These are phyloP conservation scores for Eilema griseolum DNA, from an alignment of 2,888 invertebrate genomes.

Conservation along the genomic window DNA sequence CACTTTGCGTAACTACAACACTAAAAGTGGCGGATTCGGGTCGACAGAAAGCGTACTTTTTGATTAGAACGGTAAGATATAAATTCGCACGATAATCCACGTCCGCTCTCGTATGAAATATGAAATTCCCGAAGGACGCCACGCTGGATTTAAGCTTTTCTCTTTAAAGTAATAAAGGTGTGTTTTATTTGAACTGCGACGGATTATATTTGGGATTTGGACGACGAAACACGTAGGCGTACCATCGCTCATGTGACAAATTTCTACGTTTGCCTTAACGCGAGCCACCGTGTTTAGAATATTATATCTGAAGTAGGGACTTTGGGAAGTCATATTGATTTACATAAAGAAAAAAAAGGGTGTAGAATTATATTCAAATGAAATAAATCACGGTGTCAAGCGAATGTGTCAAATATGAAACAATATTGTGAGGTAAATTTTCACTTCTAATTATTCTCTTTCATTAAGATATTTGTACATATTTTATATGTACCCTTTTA, in stretches of 20 bases:
- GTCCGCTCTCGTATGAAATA: conserved; percentile 75
- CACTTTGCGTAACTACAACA: conserved; percentile 75
- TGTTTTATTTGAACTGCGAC: conserved; percentile 81
- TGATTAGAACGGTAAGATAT: conserved; percentile 80
- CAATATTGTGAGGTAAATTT: conserved; percentile 15
- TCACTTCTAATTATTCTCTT: conserved; percentile 8
- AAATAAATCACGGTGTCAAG: conserved; percentile 54
- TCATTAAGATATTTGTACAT: conserved; percentile 2
- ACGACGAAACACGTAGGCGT: conserved; percentile 85
- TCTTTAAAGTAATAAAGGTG: conserved; percentile 86
- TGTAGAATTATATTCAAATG: conserved; percentile 54
- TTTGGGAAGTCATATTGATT: conserved; percentile 79
- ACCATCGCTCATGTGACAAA: conserved; percentile 88
- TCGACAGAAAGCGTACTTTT: conserved; percentile 78
- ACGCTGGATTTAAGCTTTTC: conserved; percentile 83
- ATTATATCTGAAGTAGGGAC: conserved; percentile 76
- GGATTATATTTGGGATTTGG: conserved; percentile 86
- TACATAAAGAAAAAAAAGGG: conserved; percentile 71
- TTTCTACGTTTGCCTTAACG: conserved; percentile 87
- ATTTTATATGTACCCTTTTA: conserved; percentile 3
- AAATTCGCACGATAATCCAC: conserved; percentile 79
- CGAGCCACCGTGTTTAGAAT: conserved; percentile 84
- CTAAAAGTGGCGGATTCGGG: conserved; percentile 55
- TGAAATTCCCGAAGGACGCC: conserved; percentile 74
- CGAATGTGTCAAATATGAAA: conserved; percentile 27